Base-by-base conservation (phyloP, 2,113 vertebrate genomes). In the Ophthalmolycus amberensis region DNA sequence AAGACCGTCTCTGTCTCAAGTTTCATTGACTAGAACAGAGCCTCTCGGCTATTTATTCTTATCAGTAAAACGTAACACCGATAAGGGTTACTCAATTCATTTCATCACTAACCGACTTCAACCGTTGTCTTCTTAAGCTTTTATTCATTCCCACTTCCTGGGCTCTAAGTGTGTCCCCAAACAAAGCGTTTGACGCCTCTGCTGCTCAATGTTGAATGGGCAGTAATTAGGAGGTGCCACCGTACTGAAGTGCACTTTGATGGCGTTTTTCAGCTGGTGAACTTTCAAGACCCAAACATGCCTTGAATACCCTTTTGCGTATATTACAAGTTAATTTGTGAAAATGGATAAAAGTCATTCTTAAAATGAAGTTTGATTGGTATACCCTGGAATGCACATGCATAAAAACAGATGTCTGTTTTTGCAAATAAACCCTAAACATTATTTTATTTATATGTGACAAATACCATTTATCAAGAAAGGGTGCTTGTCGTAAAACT, bases 131-230 rank as follows among this genome's bases (percentile, higher is more conserved):
- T 77, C 77, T 75, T 20, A 42, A 65, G 70, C 29, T 20, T 78
- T 75, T 77, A 64, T 70, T 80, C 11, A 76, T 77, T 88, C 46
- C 48, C 7, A 84, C 67, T 75, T 80, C 40, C 46, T 18, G 16
- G 58, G 44, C 5, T 9, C 37, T 8, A 20, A 59, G 48, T 12
- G 7, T 25, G 50, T 83, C 75, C 22, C 65, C n/a, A 32, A 81
- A 80, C 46, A 48, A 52, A 32, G 42, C 50, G 14, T 75, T 75
- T 85, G 85, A 89, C 75, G 80, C 37, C 38, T 74, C 38, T 18
- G 54, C 79, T 44, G 69, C 44, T 72, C 34, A 42, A 6, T 44
- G 65, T 64, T 34, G 67, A 67, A 71, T 50, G 38, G 6, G 65
- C 68, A 15, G 62, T 90, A 80, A 76, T 74, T 67, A 74, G 58